Conservation (phyloP, 2,888 invertebrate genomes). For the Acrocyrtus sp. region DNA sequence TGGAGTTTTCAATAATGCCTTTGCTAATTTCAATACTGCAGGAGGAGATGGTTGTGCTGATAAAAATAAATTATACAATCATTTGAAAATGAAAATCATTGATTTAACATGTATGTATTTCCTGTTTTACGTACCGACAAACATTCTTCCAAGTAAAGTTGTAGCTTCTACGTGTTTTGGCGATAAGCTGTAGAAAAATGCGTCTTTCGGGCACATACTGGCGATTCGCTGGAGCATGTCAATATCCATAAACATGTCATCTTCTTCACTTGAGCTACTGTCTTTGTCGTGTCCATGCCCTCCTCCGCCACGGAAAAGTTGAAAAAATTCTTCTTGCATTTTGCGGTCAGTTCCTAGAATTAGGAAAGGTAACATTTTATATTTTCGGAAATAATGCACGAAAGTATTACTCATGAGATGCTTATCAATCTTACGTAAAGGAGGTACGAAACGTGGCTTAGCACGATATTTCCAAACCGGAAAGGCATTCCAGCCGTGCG, state of each 20-base stretch:
- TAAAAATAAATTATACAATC: not conserved
- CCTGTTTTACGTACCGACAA: constrained; percentile 21
- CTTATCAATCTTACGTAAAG: constrained; percentile 27
- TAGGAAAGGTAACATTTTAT: too few species aligned
- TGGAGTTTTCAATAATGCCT: not conserved
- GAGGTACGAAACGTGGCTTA: constrained; percentile 22
- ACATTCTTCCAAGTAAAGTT: not conserved
- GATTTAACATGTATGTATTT: too few species aligned
- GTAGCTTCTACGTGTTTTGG: constrained; percentile 25
- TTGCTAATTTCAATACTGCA: constrained; percentile 31
- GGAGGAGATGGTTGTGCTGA: constrained; percentile 23
- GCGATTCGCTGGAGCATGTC: constrained; percentile 12
- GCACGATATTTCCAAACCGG: constrained; percentile 42
- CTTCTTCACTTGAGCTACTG: constrained; percentile 20
- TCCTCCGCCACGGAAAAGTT: constrained; percentile 22
- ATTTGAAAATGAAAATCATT: constrained; percentile 1
- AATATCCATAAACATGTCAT: not conserved
- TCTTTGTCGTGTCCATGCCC: not conserved
- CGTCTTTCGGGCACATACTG: constrained; percentile 40
- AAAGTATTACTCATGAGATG: not conserved
- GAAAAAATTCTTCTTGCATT: constrained; percentile 35
- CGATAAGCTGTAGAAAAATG: constrained; percentile 46
- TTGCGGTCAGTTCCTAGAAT: constrained; percentile 14
- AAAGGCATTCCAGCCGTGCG: constrained; percentile 34
- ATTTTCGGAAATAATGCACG: too few species aligned